Evolutionary conservation across 2,888 invertebrate genomes (phyloP).

Genomic region (Chrysotoxum bicinctum): DNA sequence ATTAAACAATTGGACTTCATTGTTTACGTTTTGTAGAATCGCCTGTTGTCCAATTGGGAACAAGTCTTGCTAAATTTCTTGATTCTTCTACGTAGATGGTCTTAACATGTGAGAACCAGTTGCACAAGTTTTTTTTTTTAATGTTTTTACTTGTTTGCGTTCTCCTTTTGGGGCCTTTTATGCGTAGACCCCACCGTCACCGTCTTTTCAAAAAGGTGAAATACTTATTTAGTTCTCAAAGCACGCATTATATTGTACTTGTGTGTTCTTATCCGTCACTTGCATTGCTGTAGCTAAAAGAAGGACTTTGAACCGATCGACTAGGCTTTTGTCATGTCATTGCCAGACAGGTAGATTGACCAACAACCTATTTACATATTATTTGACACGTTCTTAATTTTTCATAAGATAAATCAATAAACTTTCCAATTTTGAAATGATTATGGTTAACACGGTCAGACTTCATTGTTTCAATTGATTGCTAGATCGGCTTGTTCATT

Average conservation of each 20-base stretch:
- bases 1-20: conserved; percentile 1
- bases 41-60: not conserved
- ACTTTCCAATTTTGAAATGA: conserved; percentile 36
- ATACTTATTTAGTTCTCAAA: conserved; percentile 9
- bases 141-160: conserved; percentile 4
- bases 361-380: not conserved
- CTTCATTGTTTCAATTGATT: conserved; percentile 44
- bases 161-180: not conserved
- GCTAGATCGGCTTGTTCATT: conserved; percentile 15
- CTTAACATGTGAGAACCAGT: conserved; percentile 57
- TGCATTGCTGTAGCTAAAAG: not conserved
- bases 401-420: conserved; percentile 39
- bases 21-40: conserved; percentile 42
- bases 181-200: not conserved
- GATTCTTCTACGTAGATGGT: conserved; percentile 21
- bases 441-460: not conserved
- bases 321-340: conserved; percentile 34
- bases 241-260: not conserved
- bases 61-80: conserved; percentile 10
- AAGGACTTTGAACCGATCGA: conserved; percentile 71
- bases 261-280: conserved; percentile 3
- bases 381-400: not conserved
- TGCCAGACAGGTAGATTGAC: conserved; percentile 25
- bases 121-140: conserved; percentile 68
- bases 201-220: not conserved